A percentile compares a stretch with the other conserved stretches of the same genome.
These are phyloP conservation scores for Drosophila mimica DNA, from an alignment of 2,888 invertebrate species.

Conservation along the genomic window DNA sequence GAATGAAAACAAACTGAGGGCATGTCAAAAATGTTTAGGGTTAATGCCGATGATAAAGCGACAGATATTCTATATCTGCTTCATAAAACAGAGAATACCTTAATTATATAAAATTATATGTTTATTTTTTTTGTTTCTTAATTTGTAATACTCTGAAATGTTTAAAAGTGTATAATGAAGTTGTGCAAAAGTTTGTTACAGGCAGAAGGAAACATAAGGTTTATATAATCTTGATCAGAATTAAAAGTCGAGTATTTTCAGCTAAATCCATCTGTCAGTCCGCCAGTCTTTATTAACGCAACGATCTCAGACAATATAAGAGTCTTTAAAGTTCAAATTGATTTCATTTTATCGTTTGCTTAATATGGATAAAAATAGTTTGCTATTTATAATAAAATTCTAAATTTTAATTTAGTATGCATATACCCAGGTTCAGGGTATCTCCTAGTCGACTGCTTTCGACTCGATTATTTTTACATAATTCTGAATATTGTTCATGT, in stretches of 20 bases:
- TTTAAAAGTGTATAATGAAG: background rate
- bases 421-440: background rate
- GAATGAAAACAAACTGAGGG: constrained; percentile 22
- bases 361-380: background rate
- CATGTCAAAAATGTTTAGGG: constrained; percentile 21
- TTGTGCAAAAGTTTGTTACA: background rate
- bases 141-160: background rate
- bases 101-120: constrained; percentile 39
- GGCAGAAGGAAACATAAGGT: background rate
- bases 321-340: background rate
- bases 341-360: background rate
- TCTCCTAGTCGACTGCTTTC: background rate
- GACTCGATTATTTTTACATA: constrained; percentile 1
- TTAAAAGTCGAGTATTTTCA: background rate
- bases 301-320: background rate
- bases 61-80: constrained; percentile 15
- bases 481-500: constrained; percentile 5
- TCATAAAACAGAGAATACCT: constrained; percentile 2
- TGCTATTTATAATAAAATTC: background rate
- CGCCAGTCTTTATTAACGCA: background rate
- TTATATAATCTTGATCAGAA: background rate
- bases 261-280: background rate
- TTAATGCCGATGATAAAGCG: constrained; percentile 27
- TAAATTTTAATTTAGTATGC: background rate
- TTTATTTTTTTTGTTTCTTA: background rate